phyloP scores from a whole-genome alignment of 2,113 vertebrate genomes.

The Thalassoma bifasciatum region DNA sequence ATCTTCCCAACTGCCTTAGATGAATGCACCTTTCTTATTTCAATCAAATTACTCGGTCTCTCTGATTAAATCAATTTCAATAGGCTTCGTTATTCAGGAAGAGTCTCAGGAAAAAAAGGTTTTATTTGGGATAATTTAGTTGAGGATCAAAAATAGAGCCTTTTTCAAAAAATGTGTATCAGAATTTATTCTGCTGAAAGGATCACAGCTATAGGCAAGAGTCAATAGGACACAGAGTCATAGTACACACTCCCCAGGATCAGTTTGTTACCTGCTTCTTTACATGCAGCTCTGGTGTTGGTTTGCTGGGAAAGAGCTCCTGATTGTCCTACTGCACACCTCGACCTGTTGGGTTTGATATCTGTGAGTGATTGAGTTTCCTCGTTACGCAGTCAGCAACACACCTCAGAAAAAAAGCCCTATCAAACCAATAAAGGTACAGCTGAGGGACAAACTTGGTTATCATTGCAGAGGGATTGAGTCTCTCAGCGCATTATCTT shows the following conservation, averaged over 20 bases:
- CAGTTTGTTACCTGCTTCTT: constrained; percentile 20
- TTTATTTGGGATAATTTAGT: neutral
- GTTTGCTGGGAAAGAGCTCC: constrained; percentile 36
- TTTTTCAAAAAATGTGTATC: neutral
- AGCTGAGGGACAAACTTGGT: constrained; percentile 26
- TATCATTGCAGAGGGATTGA: constrained; percentile 37
- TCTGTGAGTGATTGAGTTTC: constrained; percentile 70
- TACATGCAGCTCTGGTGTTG: constrained; percentile 35
- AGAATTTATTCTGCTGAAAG: constrained; percentile 10
- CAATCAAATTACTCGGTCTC: no score
- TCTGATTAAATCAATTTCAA: no score
- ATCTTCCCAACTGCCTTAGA: no score
- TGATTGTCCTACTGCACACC: constrained; percentile 39
- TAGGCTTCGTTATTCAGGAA: no score
- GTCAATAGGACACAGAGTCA: constrained; percentile 14
- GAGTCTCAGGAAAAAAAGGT: neutral
- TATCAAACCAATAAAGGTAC: constrained; percentile 42
- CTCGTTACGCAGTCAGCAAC: constrained; percentile 31
- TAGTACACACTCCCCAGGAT: constrained; percentile 6
- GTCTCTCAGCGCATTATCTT: constrained; percentile 36
- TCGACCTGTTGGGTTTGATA: constrained; percentile 62
- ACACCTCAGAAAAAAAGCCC: constrained; percentile 35
- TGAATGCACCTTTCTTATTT: no score
- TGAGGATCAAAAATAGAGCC: neutral
- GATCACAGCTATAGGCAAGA: constrained; percentile 1